These are phyloP conservation scores for Eristalis arbustorum DNA, from an alignment of 2,888 invertebrate species.

Conservation along the genomic window DNA sequence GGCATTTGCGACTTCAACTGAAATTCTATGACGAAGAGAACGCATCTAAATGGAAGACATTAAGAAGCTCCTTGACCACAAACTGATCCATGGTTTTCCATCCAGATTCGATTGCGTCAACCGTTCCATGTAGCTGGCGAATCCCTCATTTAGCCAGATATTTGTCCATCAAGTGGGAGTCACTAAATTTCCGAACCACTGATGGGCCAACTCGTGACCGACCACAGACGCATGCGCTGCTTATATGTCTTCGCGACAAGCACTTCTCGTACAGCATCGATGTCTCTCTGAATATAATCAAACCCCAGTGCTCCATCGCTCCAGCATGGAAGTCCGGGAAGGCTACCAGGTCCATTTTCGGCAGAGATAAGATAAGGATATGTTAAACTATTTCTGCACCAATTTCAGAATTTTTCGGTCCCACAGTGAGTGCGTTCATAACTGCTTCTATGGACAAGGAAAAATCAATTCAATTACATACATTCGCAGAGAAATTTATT, in stretches of 20 bases:
- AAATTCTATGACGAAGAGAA: constrained; percentile 92
- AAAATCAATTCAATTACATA: no score
- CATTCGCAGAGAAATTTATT: no score
- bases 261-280: constrained; percentile 89
- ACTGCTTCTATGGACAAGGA: no score
- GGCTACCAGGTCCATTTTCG: constrained; percentile 95
- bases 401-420: constrained; percentile 86
- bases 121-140: constrained; percentile 80
- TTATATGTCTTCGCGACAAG: constrained; percentile 85
- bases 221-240: constrained; percentile 89
- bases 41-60: constrained; percentile 89
- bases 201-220: constrained; percentile 92
- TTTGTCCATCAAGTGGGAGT: constrained; percentile 93
- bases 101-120: constrained; percentile 81
- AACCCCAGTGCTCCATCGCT: constrained; percentile 95
- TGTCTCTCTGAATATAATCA: constrained; percentile 88
- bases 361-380: constrained; percentile 88
- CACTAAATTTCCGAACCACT: constrained; percentile 83
- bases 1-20: constrained; percentile 90
- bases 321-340: constrained; percentile 94
- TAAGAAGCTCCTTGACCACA: constrained; percentile 88
- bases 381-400: constrained; percentile 87
- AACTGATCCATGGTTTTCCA: constrained; percentile 91
- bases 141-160: constrained; percentile 93
- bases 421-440: constrained; percentile 88